Conservation (phyloP, 2,113 vertebrate genomes). For the Zeus faber region DNA sequence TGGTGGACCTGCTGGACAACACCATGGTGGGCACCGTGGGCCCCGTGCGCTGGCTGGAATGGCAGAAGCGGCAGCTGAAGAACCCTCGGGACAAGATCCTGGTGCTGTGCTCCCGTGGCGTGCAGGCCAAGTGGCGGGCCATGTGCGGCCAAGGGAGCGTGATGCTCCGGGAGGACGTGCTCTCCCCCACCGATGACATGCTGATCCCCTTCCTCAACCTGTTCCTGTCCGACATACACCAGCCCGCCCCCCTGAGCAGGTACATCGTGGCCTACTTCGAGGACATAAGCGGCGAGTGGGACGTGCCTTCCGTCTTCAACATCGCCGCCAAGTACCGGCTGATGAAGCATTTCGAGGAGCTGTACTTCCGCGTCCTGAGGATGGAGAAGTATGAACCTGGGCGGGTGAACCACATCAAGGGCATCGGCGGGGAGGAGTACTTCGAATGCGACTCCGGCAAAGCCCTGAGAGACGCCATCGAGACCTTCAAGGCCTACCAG, state of each 20-base stretch:
- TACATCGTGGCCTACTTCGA: slow-evolving; percentile 93
- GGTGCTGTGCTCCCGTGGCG: slow-evolving; percentile 87
- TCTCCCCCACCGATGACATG: slow-evolving; percentile 81
- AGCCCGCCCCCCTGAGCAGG: slow-evolving; percentile 81
- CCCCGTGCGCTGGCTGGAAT: slow-evolving; percentile 83
- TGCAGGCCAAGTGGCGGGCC: slow-evolving; percentile 90
- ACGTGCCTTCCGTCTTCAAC: slow-evolving; percentile 87
- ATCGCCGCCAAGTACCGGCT: slow-evolving; percentile 82
- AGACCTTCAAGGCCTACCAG: slow-evolving; percentile 81
- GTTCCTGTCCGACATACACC: slow-evolving; percentile 88
- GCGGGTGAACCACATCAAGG: slow-evolving; percentile 76
- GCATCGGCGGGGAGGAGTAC: slow-evolving; percentile 78
- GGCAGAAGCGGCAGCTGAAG: slow-evolving; percentile 82
- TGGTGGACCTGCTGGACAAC: slow-evolving; percentile 85
- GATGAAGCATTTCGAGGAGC: slow-evolving; percentile 90
- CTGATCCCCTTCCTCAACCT: slow-evolving; percentile 87
- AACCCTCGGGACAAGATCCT: slow-evolving; percentile 83
- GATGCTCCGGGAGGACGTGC: slow-evolving; percentile 78
- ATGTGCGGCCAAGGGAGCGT: slow-evolving; percentile 77
- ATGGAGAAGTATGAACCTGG: slow-evolving; percentile 88
- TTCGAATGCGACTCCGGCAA: slow-evolving; percentile 77
- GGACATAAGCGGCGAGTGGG: slow-evolving; percentile 74
- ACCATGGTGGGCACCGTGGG: slow-evolving; percentile 81
- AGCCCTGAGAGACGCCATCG: slow-evolving; percentile 77
- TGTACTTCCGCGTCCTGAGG: slow-evolving; percentile 90